Conservation (phyloP, 2,113 vertebrate genomes). For the Helogale parvula region DNA sequence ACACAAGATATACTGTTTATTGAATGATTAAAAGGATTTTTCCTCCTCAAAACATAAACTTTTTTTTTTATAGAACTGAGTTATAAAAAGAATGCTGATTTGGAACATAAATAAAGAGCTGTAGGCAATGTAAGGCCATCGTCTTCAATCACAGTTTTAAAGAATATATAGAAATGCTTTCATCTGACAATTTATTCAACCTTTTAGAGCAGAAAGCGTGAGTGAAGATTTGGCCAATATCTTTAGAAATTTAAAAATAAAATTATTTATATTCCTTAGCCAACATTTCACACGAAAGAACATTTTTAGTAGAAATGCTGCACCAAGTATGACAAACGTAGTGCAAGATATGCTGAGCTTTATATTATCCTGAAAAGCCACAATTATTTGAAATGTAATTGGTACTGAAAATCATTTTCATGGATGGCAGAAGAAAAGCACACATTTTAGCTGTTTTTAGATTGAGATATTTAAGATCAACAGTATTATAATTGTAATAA, state of each 20-base stretch:
- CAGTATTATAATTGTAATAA: slow-evolving; percentile 23
- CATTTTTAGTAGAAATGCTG: background rate
- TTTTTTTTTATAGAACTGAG: background rate
- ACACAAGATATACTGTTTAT: background rate
- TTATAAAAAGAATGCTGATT: slow-evolving; percentile 8
- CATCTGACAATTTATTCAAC: slow-evolving; percentile 6
- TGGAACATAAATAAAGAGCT: background rate
- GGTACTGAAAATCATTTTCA: slow-evolving; percentile 25
- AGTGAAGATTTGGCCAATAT: slow-evolving; percentile 25
- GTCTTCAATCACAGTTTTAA: background rate
- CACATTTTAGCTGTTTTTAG: slow-evolving; percentile 48
- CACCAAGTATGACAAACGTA: background rate
- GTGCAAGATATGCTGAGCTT: background rate
- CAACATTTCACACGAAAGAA: slow-evolving; percentile 39
- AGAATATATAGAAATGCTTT: background rate
- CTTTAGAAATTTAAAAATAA: slow-evolving; percentile 45
- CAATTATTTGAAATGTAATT: slow-evolving; percentile 40
- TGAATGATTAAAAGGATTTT: slow-evolving; percentile 16
- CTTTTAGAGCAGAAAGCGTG: background rate
- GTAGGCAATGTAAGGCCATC: background rate
- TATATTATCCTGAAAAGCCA: background rate
- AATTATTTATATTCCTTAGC: slow-evolving; percentile 34
- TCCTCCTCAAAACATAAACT: background rate
- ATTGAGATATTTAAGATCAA: slow-evolving; percentile 15
- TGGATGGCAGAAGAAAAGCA: background rate